A percentile compares a stretch with the other conserved stretches of the same genome.
phyloP scores from a whole-genome alignment of 2,888 invertebrate genomes.

The Coleophora flavipennella region DNA sequence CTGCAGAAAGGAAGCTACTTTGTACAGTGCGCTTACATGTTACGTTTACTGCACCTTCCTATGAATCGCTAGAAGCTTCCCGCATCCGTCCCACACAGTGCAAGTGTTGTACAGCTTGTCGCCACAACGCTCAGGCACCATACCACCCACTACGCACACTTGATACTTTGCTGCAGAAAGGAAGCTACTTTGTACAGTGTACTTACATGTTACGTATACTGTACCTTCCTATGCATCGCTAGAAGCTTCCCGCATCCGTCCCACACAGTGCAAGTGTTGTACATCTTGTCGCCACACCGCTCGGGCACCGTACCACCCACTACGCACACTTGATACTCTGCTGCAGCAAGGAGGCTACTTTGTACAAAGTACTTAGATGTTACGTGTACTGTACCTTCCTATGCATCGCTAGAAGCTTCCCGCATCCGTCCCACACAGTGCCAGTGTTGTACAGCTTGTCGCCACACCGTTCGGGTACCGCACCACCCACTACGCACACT shows the following conservation, averaged over 20 bases:
- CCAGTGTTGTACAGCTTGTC: constrained; percentile 85
- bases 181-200: too few relatives aligned
- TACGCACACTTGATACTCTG: constrained; percentile 81
- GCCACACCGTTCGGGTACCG: constrained; percentile 59
- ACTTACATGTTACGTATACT: too few relatives aligned
- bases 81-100: constrained; percentile 86
- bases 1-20: too few relatives aligned
- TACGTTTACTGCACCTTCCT: too few relatives aligned
- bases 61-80: constrained; percentile 84
- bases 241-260: constrained; percentile 82
- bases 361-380: too few relatives aligned
- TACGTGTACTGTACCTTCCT: too few relatives aligned
- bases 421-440: constrained; percentile 86
- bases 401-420: constrained; percentile 84
- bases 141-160: constrained; percentile 90
- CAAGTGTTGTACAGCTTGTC: constrained; percentile 85
- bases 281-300: constrained; percentile 48
- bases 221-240: constrained; percentile 90
- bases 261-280: constrained; percentile 93
- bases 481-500: constrained; percentile 90
- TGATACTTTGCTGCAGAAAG: constrained; percentile 81
- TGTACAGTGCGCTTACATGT: too few relatives aligned
- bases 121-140: constrained; percentile 81
- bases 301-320: constrained; percentile 89
- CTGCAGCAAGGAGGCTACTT: constrained; percentile 81